These are phyloP conservation scores for Chaetogeoica ovagalla DNA, from an alignment of 2,888 invertebrate genomes.

Conservation along the genomic window DNA sequence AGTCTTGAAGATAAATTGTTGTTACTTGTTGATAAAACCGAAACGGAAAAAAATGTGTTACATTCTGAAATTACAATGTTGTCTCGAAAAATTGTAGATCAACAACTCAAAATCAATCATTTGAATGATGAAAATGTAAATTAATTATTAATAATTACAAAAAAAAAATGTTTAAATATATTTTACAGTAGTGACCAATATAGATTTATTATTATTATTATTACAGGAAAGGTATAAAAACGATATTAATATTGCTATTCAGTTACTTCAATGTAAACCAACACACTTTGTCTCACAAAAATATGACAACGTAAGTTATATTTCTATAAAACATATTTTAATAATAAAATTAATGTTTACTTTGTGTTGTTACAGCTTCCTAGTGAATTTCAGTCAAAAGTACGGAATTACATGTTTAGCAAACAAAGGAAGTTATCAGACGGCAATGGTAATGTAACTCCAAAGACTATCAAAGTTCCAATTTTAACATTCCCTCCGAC, in stretches of 20 bases:
- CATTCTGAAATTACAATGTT: constrained; percentile 85
- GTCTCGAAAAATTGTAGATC: constrained; percentile 80
- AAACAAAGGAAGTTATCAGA: constrained; percentile 64
- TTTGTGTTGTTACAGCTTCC: constrained; percentile 71
- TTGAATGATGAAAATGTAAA: constrained; percentile 84
- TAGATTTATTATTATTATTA: constrained; percentile 26
- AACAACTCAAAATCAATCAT: constrained; percentile 80
- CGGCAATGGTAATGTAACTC: constrained; percentile 57
- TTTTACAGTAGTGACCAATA: neutral
- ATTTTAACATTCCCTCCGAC: constrained; percentile 82
- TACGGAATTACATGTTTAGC: constrained; percentile 74
- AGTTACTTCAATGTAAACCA: constrained; percentile 91
- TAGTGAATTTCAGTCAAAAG: constrained; percentile 86
- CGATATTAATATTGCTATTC: constrained; percentile 91
- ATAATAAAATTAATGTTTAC: constrained; percentile 5
- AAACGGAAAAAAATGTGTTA: constrained; percentile 82
- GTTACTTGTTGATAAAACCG: constrained; percentile 88
- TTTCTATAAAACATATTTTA: too few relatives aligned
- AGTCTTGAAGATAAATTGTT: constrained; percentile 90
- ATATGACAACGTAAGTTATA: constrained; percentile 77
- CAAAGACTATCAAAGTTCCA: constrained; percentile 70
- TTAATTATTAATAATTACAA: constrained; percentile 49
- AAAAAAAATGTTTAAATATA: neutral
- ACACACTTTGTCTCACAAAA: constrained; percentile 91
- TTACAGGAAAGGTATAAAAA: constrained; percentile 88